These are phyloP conservation scores for Campoletis sonorensis DNA, from an alignment of 1,140 invertebrate genomes.

Conservation along the genomic window DNA sequence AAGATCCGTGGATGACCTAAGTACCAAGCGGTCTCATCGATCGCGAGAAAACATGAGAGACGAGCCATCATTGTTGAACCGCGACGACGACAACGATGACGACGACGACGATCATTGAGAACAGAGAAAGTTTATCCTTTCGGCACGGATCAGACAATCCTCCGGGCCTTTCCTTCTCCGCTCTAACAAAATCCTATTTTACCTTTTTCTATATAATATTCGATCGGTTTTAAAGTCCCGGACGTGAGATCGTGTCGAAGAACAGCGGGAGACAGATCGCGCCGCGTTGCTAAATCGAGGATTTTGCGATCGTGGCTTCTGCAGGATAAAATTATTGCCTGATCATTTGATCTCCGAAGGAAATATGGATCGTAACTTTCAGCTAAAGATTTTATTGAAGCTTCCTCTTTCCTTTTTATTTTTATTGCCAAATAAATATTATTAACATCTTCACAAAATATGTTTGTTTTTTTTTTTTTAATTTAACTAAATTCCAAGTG, in stretches of 20 bases:
- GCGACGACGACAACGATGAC: slow-evolving; percentile 23
- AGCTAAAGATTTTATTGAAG: background rate
- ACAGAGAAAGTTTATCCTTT: slow-evolving; percentile 61
- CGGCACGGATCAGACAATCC: slow-evolving; percentile 40
- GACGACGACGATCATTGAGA: slow-evolving; percentile 27
- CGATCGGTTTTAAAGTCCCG: slow-evolving; percentile 45
- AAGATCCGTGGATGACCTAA: slow-evolving; percentile 36
- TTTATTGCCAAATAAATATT: too few species aligned
- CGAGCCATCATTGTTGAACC: slow-evolving; percentile 18
- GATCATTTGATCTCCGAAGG: background rate
- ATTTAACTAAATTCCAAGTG: too few species aligned
- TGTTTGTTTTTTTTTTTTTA: too few species aligned
- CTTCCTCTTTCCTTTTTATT: background rate
- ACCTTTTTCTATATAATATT: slow-evolving; percentile 40
- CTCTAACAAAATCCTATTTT: slow-evolving; percentile 12
- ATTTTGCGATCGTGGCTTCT: background rate
- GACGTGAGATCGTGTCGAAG: slow-evolving; percentile 52
- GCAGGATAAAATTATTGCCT: background rate
- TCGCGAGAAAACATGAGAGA: slow-evolving; percentile 43
- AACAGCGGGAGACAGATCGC: slow-evolving; percentile 22
- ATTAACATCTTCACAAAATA: too few species aligned
- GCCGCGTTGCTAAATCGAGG: slow-evolving; percentile 4
- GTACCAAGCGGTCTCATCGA: slow-evolving; percentile 57
- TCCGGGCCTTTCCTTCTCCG: background rate
- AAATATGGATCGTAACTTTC: background rate